Base-by-base conservation (phyloP, 2,113 vertebrate species). In the Etia nguti region DNA sequence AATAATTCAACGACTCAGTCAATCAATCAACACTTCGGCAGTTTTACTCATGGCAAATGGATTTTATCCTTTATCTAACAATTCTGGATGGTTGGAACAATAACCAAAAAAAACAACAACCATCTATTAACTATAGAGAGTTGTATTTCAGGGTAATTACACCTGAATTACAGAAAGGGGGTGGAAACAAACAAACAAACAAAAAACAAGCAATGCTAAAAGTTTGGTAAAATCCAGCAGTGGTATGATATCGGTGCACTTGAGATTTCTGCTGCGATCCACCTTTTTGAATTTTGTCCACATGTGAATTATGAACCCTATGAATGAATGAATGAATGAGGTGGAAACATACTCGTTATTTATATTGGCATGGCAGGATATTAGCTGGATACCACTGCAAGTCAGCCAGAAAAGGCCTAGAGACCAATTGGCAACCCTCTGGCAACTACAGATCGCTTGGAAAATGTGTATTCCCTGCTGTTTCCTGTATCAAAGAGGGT, bases 21-120 rank as follows among this genome's bases (percentile, higher is more conserved):
- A 48, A 84, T 88, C 10, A 88, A 46, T 81, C 75, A 68, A 85
- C 57, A 79, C 18, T n/a, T 36, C 22, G 62, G 46, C 46, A 18
- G 83, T 75, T 86, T 89, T 16, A 81, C 15, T 82, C 24, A 34
- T 13, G 48, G 85, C 18, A 75, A 81, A 80, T n/a, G 43, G 20
- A 54, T 85, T 81, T 24, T 36, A 10, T 15, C 22, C 48, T 94
- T 93, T 92, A 94, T 90, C 92, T 13, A 83, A 88, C 15, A 22
- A n/a, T 75, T 85, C 56, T 31, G 18, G 54, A 56, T 81, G 79
- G 43, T 54, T 79, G 59, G 8, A 1, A 77, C 29, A 81, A 82
- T 31, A 20, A 48, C 46, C 34, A 8, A 52, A 43, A 83, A 31
- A 3, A 84, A 36, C 13, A 43, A 55, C 29, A 31, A 29, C 29